These are phyloP conservation scores for Drosophila rhopaloa DNA, from an alignment of 1,140 invertebrate species.

Conservation along the genomic window DNA sequence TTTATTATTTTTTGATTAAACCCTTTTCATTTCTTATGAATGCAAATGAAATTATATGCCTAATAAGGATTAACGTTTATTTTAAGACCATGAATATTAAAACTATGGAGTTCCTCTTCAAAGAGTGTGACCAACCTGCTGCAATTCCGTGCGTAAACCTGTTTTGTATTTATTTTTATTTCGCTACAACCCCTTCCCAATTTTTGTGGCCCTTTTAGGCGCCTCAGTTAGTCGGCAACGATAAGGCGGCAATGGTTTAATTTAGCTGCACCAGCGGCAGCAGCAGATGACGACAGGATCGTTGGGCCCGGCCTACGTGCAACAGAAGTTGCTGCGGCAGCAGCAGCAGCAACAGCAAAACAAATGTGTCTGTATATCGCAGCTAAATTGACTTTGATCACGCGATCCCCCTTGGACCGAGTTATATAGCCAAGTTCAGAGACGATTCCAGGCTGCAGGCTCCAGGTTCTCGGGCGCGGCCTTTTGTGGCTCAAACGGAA, in stretches of 20 bases:
- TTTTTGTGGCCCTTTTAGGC: slow-evolving; percentile 60
- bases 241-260: slow-evolving; percentile 82
- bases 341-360: slow-evolving; percentile 54
- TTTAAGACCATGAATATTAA: slow-evolving; percentile 6
- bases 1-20: background rate
- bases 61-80: background rate
- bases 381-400: slow-evolving; percentile 84
- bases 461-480: slow-evolving; percentile 44
- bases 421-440: slow-evolving; percentile 37
- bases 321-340: slow-evolving; percentile 36
- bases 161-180: slow-evolving; percentile 9
- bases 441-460: slow-evolving; percentile 27
- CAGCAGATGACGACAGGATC: slow-evolving; percentile 82
- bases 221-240: slow-evolving; percentile 60
- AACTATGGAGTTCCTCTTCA: background rate
- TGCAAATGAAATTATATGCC: background rate
- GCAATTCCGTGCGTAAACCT: slow-evolving; percentile 8
- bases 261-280: slow-evolving; percentile 66
- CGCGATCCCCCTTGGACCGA: slow-evolving; percentile 61
- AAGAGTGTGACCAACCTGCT: slow-evolving; percentile 13
- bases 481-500: slow-evolving; percentile 79
- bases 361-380: slow-evolving; percentile 82
- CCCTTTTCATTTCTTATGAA: too few species aligned
- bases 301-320: slow-evolving; percentile 74
- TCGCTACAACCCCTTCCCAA: slow-evolving; percentile 40